phyloP scores from a whole-genome alignment of 2,797 vertebrate species.

The Macropus fuliginosus region DNA sequence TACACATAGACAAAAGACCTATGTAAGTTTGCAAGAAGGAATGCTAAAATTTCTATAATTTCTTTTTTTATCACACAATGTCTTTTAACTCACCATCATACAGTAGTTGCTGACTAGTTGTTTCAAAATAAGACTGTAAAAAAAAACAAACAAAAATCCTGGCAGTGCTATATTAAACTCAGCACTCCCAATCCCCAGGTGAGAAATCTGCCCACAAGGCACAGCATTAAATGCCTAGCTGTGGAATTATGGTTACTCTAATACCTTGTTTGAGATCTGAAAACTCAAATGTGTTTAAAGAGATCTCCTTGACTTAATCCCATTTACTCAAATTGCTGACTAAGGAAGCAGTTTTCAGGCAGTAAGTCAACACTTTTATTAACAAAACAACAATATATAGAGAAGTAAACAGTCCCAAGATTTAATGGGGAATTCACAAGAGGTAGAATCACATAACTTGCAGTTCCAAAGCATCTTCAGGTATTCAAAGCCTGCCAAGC shows the following conservation, averaged over 20 bases:
- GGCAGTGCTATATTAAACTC: neutral
- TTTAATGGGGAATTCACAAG: slow-evolving; percentile 29
- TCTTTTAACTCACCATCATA: neutral
- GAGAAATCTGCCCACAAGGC: neutral
- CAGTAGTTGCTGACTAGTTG: neutral
- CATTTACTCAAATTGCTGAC: neutral
- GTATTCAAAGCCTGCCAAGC: slow-evolving; percentile 10
- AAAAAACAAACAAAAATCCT: neutral
- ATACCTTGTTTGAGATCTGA: slow-evolving; percentile 18
- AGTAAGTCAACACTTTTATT: slow-evolving; percentile 40
- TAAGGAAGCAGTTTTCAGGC: neutral
- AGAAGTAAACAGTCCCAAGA: slow-evolving; percentile 12
- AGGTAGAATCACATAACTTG: slow-evolving; percentile 24
- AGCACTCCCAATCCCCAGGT: neutral
- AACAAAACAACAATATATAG: slow-evolving; percentile 10
- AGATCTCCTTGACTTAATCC: slow-evolving; percentile 38
- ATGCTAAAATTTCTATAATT: neutral
- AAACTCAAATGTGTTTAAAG: slow-evolving; percentile 14
- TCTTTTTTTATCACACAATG: neutral
- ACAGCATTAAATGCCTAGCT: neutral
- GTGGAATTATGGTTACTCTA: neutral
- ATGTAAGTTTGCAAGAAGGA: neutral
- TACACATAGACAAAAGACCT: neutral
- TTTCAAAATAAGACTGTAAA: neutral
- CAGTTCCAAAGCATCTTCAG: slow-evolving; percentile 16